Evolutionary conservation across 2,113 vertebrate species (phyloP), one percentile per base, ranked within the genome.

Genomic region (Scatophagus argus): DNA sequence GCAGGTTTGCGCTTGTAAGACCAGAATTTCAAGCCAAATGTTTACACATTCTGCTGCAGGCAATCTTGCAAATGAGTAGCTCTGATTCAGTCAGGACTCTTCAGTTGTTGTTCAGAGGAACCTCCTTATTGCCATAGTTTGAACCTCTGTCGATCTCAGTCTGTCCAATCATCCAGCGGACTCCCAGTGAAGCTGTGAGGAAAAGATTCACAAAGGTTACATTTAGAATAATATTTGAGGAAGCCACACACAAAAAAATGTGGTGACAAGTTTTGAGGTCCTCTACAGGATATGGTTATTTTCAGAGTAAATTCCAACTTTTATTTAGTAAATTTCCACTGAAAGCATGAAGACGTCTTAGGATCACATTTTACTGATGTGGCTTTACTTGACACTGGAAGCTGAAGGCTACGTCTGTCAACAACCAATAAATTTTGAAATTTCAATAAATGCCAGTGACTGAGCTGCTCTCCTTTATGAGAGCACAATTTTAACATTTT

Each of bases 81-180:
- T 46, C 25, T 23, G 39, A 55, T 34, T 2, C 23, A 0, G 11
- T 43, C 47, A 29, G 29, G 39, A 41, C 68, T 82, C 60, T 63
- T 94, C 92, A 94, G 76, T 95, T 94, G 23, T 83, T 93, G 66
- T 96, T 96, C 58, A 92, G 84, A 43, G 91, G 94, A 82, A 63
- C 90, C 54, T 94, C 93, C 13, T 94, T 95, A 87, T 96, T 95
- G 43, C 98, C 98, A 0, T 99, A 99, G 80, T 90, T 94, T 2
- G 98, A 99, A 41, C 96, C 95, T 82, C 91, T 97, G 86, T 97
- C 86, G 8, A 98, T 99, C 89, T 99, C 98, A 0, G 98, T 99
- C 90, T 98, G 96, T 0, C 95, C 96, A 2, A 99, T 99, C 98
- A 99, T 99, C 96, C 97, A 97, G 89, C 97, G 96, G 43, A 97